phyloP scores from a whole-genome alignment of 2,113 vertebrate genomes.

The Alaudala cheleensis region DNA sequence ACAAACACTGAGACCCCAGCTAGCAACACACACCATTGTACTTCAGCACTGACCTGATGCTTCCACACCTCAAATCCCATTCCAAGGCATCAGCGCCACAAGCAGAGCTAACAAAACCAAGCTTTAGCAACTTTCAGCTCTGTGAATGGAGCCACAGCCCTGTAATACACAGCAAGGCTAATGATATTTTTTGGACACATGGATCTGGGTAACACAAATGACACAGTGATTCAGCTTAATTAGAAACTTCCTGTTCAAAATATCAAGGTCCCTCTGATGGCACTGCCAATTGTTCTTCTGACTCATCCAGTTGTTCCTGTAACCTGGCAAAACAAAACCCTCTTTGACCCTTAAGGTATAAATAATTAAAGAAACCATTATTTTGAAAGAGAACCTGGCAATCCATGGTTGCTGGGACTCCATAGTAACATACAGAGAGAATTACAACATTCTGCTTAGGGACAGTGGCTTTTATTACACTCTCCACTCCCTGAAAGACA shows the following conservation, averaged over 20 bases:
- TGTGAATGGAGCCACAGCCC: not conserved
- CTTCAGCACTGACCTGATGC: not conserved
- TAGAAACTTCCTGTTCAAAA: slow-evolving; percentile 11
- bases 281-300: slow-evolving; percentile 18
- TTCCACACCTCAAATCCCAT: not conserved
- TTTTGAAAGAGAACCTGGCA: not conserved
- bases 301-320: slow-evolving; percentile 24
- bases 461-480: not conserved
- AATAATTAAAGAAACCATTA: slow-evolving; percentile 21
- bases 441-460: not conserved
- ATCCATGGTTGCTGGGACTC: not conserved
- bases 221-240: not conserved
- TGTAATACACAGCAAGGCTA: not conserved
- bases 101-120: not conserved
- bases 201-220: not conserved
- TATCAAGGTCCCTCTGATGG: not conserved
- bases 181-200: not conserved
- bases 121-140: not conserved
- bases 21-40: rapidly evolving
- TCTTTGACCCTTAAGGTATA: not conserved
- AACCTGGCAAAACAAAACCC: slow-evolving; percentile 18
- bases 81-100: not conserved
- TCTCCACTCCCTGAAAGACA: not conserved
- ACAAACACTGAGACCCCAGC: not conserved
- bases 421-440: not conserved